Conservation (phyloP, 2,113 vertebrate species). For the Megalops atlanticus region DNA sequence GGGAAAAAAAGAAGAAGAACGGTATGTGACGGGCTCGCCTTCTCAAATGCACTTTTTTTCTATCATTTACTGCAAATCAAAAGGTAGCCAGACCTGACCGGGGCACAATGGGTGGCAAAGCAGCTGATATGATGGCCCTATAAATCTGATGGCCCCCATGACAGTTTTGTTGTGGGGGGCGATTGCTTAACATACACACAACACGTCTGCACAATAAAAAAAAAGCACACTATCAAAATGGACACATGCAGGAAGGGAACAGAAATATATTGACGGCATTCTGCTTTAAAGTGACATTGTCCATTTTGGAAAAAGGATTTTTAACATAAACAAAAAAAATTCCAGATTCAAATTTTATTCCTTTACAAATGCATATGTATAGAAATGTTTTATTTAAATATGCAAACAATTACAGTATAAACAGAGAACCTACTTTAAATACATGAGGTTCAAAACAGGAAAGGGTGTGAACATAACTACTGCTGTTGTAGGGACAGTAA, state of each 20-base stretch:
- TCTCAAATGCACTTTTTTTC: conserved; percentile 77
- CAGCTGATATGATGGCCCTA: conserved; percentile 46
- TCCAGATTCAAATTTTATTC: conserved; percentile 38
- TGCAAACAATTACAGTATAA: conserved; percentile 34
- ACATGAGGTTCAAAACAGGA: conserved; percentile 47
- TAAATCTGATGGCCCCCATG: conserved; percentile 52
- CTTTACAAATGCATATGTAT: not conserved
- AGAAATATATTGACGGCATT: conserved; percentile 41
- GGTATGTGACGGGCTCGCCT: conserved; percentile 70
- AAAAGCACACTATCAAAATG: conserved; percentile 36
- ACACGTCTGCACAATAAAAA: conserved; percentile 55
- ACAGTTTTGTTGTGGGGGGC: conserved; percentile 30
- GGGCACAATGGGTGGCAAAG: conserved; percentile 33
- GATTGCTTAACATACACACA: conserved; percentile 55
- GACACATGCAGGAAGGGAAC: conserved; percentile 21
- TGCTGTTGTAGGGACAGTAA: conserved; percentile 37
- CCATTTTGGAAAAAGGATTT: conserved; percentile 39
- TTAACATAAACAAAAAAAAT: conserved; percentile 57
- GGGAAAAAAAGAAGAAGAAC: conserved; percentile 60
- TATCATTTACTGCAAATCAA: conserved; percentile 69
- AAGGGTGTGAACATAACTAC: conserved; percentile 42
- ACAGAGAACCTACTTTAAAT: conserved; percentile 20
- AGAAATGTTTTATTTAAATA: conserved; percentile 35
- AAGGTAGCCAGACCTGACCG: conserved; percentile 52
- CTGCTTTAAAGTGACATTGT: conserved; percentile 42